Evolutionary conservation across 2,113 vertebrate species (phyloP).

Genomic region (Terrapene triunguis): DNA sequence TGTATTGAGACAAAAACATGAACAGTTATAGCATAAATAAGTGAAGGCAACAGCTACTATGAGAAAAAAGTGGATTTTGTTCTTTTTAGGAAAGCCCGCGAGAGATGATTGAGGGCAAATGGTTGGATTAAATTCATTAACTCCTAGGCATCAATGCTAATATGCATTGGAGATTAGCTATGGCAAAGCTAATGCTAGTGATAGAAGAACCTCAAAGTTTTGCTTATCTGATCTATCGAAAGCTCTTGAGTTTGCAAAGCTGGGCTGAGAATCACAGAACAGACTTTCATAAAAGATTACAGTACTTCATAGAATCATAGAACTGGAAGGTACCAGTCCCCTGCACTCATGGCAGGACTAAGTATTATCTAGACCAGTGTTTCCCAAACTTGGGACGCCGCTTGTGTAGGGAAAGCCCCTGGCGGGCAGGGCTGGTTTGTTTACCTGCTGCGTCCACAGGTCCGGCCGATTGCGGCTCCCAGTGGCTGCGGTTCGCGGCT

Average conservation of each 20-base stretch:
- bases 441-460: no score
- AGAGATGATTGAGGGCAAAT: neutral
- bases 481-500: no score
- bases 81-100: neutral
- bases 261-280: neutral
- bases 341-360: no score
- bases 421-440: no score
- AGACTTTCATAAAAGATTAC: neutral
- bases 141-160: neutral
- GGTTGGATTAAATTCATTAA: neutral
- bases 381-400: no score
- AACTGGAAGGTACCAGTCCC: no score
- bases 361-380: no score
- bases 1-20: neutral
- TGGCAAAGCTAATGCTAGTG: neutral
- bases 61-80: neutral
- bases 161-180: neutral
- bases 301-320: no score
- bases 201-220: neutral
- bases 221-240: neutral
- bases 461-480: no score
- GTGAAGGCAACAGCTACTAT: neutral
- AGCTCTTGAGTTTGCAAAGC: neutral
- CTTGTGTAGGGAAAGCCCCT: no score
- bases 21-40: neutral